Base-by-base conservation (phyloP, 2,888 invertebrate genomes). In the Dorcus parallelipipedus region DNA sequence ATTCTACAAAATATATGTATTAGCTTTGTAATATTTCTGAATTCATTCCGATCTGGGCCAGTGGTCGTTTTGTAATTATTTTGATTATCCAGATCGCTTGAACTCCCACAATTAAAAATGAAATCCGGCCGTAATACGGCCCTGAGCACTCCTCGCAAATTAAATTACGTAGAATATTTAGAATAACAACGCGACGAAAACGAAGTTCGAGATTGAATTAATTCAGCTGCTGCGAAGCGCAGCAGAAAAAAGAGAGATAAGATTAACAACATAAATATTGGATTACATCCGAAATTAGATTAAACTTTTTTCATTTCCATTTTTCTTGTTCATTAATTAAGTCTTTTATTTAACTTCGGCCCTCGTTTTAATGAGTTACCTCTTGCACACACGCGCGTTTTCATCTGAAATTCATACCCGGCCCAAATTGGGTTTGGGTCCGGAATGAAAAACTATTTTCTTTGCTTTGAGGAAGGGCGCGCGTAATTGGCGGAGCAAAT, bases 281-380 rank as follows among this genome's bases (percentile, higher is more conserved):
- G 48, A 54, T 38, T 52, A 17, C 57, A 51, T 51, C 48, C 49
- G 50, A 48, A 53, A 48, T 51, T 51, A 56, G 51, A 55, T 52
- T 56, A 58, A 53, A 58, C 53, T 58, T 58, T 58, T 52, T 58
- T 53, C 58, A 58, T 58, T 58, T 58, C 49, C 52, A 58, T 54
- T 58, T 45, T 58, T 53, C 53, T 48, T 20, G 42, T 14, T 53
- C 53, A 52, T 58, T 53, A 58, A 58, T 58, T 58, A 58, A 58
- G 53, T 42, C 58, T 57, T 57, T 40, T 52, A 57, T 57, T 57
- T 57, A 57, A 54, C 58, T 54, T 53, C 47, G 42, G 43, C 43
- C 52, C 10, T 43, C 38, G 52, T 43, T 52, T 52, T 33, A 33
- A 33, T 33, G 26, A 33, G 26, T 33, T 33, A 33, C 26, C 26